Base-by-base conservation (phyloP, 2,113 vertebrate species). In the Theropithecus gelada region DNA sequence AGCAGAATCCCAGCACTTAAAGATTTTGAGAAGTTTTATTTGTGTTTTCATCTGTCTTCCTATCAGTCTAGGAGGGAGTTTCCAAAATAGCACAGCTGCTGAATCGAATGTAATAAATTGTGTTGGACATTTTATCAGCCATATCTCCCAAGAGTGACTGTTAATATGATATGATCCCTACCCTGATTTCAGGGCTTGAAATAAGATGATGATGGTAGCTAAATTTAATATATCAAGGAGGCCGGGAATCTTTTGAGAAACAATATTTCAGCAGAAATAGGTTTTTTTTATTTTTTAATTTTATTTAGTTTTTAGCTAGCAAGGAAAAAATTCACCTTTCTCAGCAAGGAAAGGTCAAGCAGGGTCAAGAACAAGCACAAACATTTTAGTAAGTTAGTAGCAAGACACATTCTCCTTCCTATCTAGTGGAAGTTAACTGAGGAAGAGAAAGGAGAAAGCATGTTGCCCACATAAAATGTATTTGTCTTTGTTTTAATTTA, bases 121-220 rank as follows among this genome's bases (percentile, higher is more conserved):
- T 89, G 85, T 88, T 91, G 80, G 95, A 94, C 78, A 83, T 97
- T 97, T 96, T 95, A 89, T 97, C 70, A 96, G 86, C 61, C 73
- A 27, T 82, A 38, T 0, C 73, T 91, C 93, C 55, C 68, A 96
- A 45, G 95, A 95, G 90, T 86, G 90, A 87, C 68, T 93, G 48
- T 94, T 96, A 91, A 96, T 93, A 93, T 96, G 93, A 92, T 80
- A 90, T n/a, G 72, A 94, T 88, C 59, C 57, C 38, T 93, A n/a
- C 78, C 48, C 59, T 86, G 81, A 97, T 91, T 93, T 91, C 81
- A 86, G 61, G 72, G 27, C 83, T 95, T 45, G 84, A 95, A 97
- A 95, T 96, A n/a, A 96, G 95, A 82, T 84, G 72, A n/a, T 30
- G 32, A 38, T 88, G 64, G 57, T 82, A 93, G 82, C 72, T 78